Conservation (phyloP, 2,113 vertebrate species). For the Burhinus oedicnemus region DNA sequence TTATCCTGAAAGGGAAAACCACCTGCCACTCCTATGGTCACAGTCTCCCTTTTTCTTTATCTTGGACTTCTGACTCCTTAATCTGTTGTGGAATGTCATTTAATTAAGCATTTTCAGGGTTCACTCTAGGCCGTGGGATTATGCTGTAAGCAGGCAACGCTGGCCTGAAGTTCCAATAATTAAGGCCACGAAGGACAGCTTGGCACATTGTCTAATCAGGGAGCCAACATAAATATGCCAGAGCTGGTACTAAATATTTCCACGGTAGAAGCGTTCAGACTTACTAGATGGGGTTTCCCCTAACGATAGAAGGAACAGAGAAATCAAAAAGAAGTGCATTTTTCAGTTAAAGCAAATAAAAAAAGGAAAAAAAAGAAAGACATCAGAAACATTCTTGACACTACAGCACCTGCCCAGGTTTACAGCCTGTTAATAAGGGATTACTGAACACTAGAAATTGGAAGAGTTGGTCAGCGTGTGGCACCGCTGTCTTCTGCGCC, state of each 20-base stretch:
- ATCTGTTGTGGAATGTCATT: conserved; percentile 69
- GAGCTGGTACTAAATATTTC: conserved; percentile 41
- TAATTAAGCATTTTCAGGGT: conserved; percentile 70
- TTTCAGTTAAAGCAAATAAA: neutral
- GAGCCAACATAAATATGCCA: conserved; percentile 63
- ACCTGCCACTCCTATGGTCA: conserved; percentile 28
- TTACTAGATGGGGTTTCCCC: neutral
- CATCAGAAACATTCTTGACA: neutral
- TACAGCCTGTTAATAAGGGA: neutral
- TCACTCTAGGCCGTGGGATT: conserved; percentile 69
- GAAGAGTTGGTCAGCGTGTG: neutral
- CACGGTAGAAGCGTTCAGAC: neutral
- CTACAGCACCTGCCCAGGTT: neutral
- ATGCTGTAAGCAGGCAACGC: conserved; percentile 39
- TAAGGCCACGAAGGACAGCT: conserved; percentile 65
- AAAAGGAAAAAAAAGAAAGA: neutral
- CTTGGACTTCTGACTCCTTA: conserved; percentile 60
- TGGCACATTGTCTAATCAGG: conserved; percentile 56
- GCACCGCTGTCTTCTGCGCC: neutral
- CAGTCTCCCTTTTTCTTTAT: conserved; percentile 45
- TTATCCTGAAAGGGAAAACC: conserved; percentile 15
- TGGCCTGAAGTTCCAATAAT: conserved; percentile 63
- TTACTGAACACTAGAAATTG: neutral
- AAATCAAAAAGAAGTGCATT: neutral
- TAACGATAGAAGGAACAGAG: neutral